Evolutionary conservation across 2,797 vertebrate species (phyloP), one percentile per base, ranked within the genome.

Genomic region (Dicrostonyx torquatus): DNA sequence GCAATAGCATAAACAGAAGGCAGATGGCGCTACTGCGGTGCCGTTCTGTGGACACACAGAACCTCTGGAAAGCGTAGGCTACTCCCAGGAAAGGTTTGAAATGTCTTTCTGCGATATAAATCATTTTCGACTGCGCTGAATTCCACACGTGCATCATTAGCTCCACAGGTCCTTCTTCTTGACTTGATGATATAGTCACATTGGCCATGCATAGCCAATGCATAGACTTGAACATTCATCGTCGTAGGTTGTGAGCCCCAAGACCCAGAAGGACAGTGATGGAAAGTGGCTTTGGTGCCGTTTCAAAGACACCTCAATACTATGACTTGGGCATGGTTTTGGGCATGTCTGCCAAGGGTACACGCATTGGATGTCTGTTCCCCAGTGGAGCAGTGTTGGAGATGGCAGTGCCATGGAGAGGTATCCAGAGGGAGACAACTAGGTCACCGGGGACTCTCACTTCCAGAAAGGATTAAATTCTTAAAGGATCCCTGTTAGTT

Each of bases 1-100:
- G 40, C 73, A 95, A 58, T 14, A 85, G 60, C 70, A 82, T 77
- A 87, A 91, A 89, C 88, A 89, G 50, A 94, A 91, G 89, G 82
- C 66, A 83, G 73, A 60, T 15, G n/a, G 53, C 43, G 9, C 58
- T 78, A 4, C 90, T 62, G 45, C 0, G 14, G 22, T 58, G 31
- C n/a, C 34, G 22, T 64, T 75, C 80, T 80, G 22, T 3, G 85
- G 48, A 29, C 77, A 93, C 0, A 3, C 6, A 79, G 72, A 90
- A 60, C 77, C 62, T 94, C 37, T 22, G 40, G n/a, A 82, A 94
- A 82, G 31, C 5, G 1, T 14, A 34, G 26, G 22, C 34, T 26
- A 48, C 20, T 92, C 87, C 68, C 58, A 88, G 78, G 12, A n/a
- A 77, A 94, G 60, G 48, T 75, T 26, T 40, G 6, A 70, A 79